phyloP scores from a whole-genome alignment of 2,113 vertebrate species.

The Dryoscopus gambensis region DNA sequence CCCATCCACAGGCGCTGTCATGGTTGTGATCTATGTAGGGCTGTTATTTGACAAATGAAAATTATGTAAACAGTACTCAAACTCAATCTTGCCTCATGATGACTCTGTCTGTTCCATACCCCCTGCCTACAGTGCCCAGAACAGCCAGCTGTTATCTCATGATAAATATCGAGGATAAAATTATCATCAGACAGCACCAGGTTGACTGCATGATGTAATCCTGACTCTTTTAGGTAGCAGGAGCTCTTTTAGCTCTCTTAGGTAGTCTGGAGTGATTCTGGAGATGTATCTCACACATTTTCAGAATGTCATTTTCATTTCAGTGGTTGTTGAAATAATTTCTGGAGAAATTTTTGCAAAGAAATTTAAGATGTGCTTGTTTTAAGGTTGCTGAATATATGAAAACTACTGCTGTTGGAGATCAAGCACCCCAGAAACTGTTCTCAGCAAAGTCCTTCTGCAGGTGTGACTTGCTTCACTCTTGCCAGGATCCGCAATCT shows the following conservation, averaged over 20 bases:
- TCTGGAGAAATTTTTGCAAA: background rate
- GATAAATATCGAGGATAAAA: constrained; percentile 10
- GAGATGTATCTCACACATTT: background rate
- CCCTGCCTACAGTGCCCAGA: background rate
- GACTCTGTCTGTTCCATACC: constrained; percentile 12
- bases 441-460: background rate
- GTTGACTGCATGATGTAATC: background rate
- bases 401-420: background rate
- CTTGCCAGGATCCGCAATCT: background rate
- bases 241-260: background rate
- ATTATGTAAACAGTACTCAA: constrained; percentile 50
- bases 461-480: background rate
- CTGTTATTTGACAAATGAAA: constrained; percentile 54
- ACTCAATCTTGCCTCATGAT: constrained; percentile 32
- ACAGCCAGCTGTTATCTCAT: constrained; percentile 41
- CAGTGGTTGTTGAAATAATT: background rate
- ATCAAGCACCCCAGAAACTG: background rate
- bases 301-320: background rate
- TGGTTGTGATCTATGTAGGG: constrained; percentile 17
- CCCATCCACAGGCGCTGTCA: constrained; percentile 10
- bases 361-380: background rate
- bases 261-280: background rate
- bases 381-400: background rate
- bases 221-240: background rate
- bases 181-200: constrained; percentile 15